Conservation (phyloP, 1,140 invertebrate species). For the Anthonomus grandis region DNA sequence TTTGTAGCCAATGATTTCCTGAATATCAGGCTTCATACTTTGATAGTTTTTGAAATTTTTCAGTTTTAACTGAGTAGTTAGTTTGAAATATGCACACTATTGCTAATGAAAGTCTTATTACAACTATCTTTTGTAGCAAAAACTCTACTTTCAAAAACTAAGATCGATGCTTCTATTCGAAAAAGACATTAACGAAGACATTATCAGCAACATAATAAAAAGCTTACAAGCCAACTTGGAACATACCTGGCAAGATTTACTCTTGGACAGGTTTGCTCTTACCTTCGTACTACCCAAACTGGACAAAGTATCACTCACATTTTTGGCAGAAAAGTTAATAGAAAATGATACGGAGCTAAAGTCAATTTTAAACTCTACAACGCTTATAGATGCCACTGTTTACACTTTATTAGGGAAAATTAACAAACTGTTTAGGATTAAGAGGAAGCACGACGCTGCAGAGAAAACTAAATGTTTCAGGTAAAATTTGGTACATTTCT, state of each 20-base stretch:
- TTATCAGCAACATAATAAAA: conserved; percentile 30
- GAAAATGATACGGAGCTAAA: conserved; percentile 18
- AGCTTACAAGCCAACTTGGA: conserved; percentile 31
- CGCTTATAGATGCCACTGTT: conserved; percentile 25
- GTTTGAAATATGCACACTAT: too few relatives aligned
- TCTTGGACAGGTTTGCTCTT: conserved; percentile 36
- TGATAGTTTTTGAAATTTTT: too few relatives aligned
- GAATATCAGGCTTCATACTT: too few relatives aligned
- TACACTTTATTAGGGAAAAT: conserved; percentile 32
- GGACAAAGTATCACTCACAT: conserved; percentile 17
- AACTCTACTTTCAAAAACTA: conserved; percentile 42
- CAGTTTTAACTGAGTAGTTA: too few relatives aligned
- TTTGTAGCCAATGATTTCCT: too few relatives aligned
- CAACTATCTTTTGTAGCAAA: conserved; percentile 35
- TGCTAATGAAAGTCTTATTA: neutral
- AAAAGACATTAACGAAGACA: conserved; percentile 30
- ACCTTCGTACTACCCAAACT: conserved; percentile 35
- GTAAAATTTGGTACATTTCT: neutral
- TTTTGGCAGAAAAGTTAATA: conserved; percentile 25
- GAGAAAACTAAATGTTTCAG: neutral
- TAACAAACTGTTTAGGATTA: conserved; percentile 30
- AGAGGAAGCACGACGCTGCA: conserved; percentile 28
- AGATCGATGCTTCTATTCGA: conserved; percentile 36
- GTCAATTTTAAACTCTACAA: conserved; percentile 26
- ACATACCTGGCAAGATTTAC: conserved; percentile 34